Conservation (phyloP, 2,113 vertebrate species). For the Arizona elegans region DNA sequence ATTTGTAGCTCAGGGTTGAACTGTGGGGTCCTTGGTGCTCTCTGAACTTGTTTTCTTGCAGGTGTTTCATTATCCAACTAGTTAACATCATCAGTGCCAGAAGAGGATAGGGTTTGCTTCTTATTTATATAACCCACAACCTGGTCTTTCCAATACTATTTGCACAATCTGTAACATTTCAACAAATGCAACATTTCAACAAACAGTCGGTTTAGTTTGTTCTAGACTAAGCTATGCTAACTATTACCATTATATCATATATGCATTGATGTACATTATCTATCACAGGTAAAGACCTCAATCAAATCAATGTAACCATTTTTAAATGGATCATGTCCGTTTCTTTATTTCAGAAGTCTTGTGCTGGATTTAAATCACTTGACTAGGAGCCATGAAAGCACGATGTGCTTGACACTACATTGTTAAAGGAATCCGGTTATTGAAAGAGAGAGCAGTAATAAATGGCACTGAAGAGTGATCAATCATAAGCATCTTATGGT, state of each 20-base stretch:
- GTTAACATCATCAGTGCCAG: not conserved
- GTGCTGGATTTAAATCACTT: not conserved
- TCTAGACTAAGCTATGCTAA: constrained; percentile 19
- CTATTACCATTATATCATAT: not conserved
- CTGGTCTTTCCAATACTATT: not conserved
- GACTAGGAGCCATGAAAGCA: constrained; percentile 7
- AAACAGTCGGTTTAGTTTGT: not conserved
- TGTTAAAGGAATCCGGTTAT: not conserved
- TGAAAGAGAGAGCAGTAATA: constrained; percentile 34
- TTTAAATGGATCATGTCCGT: constrained; percentile 36
- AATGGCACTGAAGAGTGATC: not conserved
- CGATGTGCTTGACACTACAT: constrained; percentile 31
- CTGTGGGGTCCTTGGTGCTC: not conserved
- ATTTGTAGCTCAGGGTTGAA: not conserved
- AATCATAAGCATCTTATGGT: not conserved
- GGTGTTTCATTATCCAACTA: not conserved
- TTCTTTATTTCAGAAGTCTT: constrained; percentile 27
- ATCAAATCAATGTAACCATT: not conserved
- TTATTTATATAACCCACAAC: not conserved
- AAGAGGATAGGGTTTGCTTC: not conserved
- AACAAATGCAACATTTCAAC: not conserved
- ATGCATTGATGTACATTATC: constrained; percentile 2
- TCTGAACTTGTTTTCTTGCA: not conserved
- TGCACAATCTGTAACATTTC: not conserved
- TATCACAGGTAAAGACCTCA: constrained; percentile 23